phyloP scores from a whole-genome alignment of 1,140 invertebrate species.

The Zaprionus taronus region DNA sequence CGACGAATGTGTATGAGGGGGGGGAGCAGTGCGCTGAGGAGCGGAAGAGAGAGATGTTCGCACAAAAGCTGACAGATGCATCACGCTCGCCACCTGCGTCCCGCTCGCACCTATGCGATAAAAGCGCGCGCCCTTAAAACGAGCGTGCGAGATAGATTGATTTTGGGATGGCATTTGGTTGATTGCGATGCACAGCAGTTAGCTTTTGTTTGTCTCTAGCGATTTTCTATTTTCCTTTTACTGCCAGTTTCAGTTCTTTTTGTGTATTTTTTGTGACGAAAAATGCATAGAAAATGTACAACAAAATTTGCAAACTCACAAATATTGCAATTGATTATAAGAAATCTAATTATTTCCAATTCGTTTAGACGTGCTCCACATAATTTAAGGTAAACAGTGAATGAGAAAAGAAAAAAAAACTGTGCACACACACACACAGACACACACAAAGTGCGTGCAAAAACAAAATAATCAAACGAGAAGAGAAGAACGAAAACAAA shows the following conservation, averaged over 20 bases:
- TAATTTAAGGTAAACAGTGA: conserved; percentile 10
- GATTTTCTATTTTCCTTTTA: conserved; percentile 68
- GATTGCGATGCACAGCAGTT: conserved; percentile 46
- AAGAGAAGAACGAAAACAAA: conserved; percentile 49
- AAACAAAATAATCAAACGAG: conserved; percentile 48
- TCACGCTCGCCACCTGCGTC: conserved; percentile 69
- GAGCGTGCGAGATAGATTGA: conserved; percentile 67
- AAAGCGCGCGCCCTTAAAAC: conserved; percentile 75
- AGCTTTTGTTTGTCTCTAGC: conserved; percentile 50
- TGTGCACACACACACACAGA: conserved; percentile 33
- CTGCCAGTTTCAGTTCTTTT: conserved; percentile 59
- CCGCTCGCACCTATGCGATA: conserved; percentile 53
- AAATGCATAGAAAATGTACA: conserved; percentile 68
- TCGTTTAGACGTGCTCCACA: conserved; percentile 32
- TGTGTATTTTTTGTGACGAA: conserved; percentile 75
- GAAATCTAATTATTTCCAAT: conserved; percentile 22
- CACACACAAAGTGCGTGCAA: conserved; percentile 57
- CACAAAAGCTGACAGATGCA: conserved; percentile 62
- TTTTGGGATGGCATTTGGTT: conserved; percentile 53
- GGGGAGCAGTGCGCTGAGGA: conserved; percentile 44
- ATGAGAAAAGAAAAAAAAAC: conserved; percentile 32
- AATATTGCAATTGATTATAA: conserved; percentile 28
- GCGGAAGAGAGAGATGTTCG: conserved; percentile 48
- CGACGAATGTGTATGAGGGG: conserved; percentile 58
- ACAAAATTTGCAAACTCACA: conserved; percentile 42